Percentiles rank a stretch among this genome's conserved stretches.
Conservation (phyloP, 2,797 vertebrate genomes). For the Tauraco hartlaubi region DNA sequence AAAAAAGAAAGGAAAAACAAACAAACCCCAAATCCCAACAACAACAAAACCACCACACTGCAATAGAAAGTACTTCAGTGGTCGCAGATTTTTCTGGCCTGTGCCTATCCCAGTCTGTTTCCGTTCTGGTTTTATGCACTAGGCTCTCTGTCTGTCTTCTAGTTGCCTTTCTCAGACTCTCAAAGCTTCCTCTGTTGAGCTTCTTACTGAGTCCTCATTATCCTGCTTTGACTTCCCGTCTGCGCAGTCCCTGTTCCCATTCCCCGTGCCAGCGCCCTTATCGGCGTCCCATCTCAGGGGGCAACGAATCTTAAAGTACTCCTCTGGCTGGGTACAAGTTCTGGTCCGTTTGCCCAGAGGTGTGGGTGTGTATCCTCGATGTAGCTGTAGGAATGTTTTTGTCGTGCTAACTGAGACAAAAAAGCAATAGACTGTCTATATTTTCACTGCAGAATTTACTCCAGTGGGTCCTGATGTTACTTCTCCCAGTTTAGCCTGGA, state of each 20-base stretch:
- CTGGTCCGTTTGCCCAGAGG: background rate
- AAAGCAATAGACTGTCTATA: fast-evolving
- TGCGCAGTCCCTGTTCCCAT: fast-evolving
- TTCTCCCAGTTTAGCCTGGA: background rate
- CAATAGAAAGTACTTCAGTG: background rate
- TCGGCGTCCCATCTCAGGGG: fast-evolving
- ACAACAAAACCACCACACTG: background rate
- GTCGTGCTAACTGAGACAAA: background rate
- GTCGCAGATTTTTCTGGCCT: background rate
- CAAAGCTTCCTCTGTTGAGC: conserved; percentile 42
- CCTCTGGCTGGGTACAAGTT: fast-evolving
- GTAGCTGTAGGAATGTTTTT: background rate
- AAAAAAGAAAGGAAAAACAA: background rate
- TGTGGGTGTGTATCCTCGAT: background rate
- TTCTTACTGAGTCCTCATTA: background rate
- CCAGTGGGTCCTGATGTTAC: background rate
- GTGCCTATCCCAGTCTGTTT: background rate
- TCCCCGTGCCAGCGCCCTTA: background rate
- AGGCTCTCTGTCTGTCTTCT: background rate
- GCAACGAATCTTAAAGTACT: fast-evolving
- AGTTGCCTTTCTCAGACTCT: conserved; percentile 9
- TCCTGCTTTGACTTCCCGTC: background rate
- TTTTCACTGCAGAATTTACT: background rate
- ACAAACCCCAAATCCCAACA: background rate
- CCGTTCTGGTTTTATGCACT: conserved; percentile 17